phyloP scores from a whole-genome alignment of 2,888 invertebrate species.

The Pterobdella sp. region DNA sequence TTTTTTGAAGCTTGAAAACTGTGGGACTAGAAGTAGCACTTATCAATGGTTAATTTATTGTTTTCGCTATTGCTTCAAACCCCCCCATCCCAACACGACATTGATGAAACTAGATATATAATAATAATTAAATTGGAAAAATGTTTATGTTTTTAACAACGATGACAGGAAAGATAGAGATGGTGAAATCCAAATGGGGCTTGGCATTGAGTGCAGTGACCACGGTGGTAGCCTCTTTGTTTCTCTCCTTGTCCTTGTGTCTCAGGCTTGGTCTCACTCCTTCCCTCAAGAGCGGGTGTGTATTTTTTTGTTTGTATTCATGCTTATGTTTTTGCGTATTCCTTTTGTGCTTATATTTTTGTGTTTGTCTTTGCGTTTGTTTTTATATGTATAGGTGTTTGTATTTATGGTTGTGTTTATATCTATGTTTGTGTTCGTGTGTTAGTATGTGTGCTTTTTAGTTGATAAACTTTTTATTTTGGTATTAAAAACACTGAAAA shows the following conservation, averaged over 20 bases:
- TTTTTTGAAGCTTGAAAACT: no score
- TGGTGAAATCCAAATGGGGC: constrained; percentile 71
- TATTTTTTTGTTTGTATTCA: constrained; percentile 18
- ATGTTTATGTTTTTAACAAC: neutral
- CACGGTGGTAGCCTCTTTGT: constrained; percentile 70
- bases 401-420: neutral
- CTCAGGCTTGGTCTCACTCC: constrained; percentile 50
- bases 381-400: neutral
- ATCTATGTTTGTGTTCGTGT: constrained; percentile 5
- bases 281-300: constrained; percentile 50
- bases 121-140: neutral
- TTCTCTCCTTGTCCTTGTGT: constrained; percentile 71
- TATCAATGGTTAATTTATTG: neutral
- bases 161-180: constrained; percentile 69
- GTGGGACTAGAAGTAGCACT: no score
- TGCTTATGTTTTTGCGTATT: neutral
- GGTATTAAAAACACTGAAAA: no score
- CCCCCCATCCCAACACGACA: neutral
- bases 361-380: neutral
- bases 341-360: neutral
- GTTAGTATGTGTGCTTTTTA: neutral
- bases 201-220: constrained; percentile 82
- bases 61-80: neutral
- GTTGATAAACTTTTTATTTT: no score
- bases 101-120: no score